These are phyloP conservation scores for Gouania willdenowi DNA, from an alignment of 2,797 vertebrate genomes.

Conservation along the genomic window DNA sequence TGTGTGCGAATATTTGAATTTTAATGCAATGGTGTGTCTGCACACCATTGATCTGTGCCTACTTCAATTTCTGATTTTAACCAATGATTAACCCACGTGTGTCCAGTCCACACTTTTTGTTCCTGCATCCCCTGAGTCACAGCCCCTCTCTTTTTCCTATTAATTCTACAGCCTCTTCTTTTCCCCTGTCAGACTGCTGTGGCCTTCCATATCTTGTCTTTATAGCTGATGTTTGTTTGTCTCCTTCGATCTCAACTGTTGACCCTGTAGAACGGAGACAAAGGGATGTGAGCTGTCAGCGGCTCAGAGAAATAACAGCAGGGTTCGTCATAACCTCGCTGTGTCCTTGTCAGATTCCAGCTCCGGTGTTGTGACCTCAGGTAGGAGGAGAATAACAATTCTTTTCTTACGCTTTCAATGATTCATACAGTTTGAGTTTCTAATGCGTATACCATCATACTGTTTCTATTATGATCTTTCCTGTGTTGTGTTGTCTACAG, in stretches of 20 bases:
- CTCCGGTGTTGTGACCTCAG: slow-evolving; percentile 74
- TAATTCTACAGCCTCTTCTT: not conserved
- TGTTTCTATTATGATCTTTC: too few species aligned
- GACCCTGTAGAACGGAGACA: slow-evolving; percentile 62
- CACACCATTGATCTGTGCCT: not conserved
- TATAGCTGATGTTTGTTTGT: slow-evolving; percentile 40
- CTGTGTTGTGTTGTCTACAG: slow-evolving; percentile 56
- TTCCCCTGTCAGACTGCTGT: slow-evolving; percentile 38
- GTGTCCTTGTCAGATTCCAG: slow-evolving; percentile 79
- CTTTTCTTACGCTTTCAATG: too few species aligned
- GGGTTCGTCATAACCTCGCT: slow-evolving; percentile 76
- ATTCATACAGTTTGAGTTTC: too few species aligned
- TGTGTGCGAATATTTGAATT: too few species aligned
- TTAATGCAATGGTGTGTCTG: too few species aligned
- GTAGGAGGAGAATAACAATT: slow-evolving; percentile 45
- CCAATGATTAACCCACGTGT: slow-evolving; percentile 46
- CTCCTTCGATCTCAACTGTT: slow-evolving; percentile 29
- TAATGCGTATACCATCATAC: too few species aligned
- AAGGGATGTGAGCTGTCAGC: slow-evolving; percentile 64
- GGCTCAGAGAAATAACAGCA: slow-evolving; percentile 67
- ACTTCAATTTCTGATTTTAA: slow-evolving; percentile 24
- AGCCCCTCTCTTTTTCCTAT: slow-evolving; percentile 11
- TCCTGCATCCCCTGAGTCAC: not conserved
- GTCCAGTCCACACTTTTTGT: slow-evolving; percentile 4
- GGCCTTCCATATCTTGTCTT: slow-evolving; percentile 45